phyloP scores from a whole-genome alignment of 1,140 invertebrate genomes.

The Apis laboriosa region DNA sequence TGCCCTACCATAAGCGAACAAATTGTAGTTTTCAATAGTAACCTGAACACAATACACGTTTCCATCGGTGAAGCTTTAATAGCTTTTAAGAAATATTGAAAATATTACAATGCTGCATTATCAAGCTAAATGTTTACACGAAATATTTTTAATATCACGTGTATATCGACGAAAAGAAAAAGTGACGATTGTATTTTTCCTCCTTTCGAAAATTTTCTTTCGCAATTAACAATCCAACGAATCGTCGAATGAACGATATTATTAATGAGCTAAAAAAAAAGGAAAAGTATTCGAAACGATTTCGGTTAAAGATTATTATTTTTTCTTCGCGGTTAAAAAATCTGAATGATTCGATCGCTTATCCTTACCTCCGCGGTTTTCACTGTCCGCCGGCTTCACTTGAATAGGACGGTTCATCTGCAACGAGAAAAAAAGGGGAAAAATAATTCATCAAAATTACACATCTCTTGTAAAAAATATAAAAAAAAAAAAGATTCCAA shows the following conservation, averaged over 20 bases:
- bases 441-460: conserved; percentile 20
- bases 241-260: too few species aligned
- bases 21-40: background rate
- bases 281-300: too few species aligned
- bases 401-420: conserved; percentile 99
- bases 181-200: too few species aligned
- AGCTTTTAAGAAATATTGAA: background rate
- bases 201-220: too few species aligned
- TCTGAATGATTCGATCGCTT: conserved; percentile 23
- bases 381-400: conserved; percentile 99
- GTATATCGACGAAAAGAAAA: background rate
- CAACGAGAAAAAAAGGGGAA: conserved; percentile 81
- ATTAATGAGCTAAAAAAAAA: too few species aligned
- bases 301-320: too few species aligned
- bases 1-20: background rate
- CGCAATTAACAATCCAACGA: too few species aligned
- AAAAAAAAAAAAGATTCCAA: background rate
- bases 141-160: background rate
- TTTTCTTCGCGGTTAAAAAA: too few species aligned
- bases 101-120: background rate
- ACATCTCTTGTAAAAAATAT: background rate
- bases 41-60: background rate
- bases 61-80: background rate
- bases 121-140: background rate
- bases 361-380: conserved; percentile 96